Evolutionary conservation across 2,888 invertebrate species (phyloP).

Genomic region (Dione vanillae): DNA sequence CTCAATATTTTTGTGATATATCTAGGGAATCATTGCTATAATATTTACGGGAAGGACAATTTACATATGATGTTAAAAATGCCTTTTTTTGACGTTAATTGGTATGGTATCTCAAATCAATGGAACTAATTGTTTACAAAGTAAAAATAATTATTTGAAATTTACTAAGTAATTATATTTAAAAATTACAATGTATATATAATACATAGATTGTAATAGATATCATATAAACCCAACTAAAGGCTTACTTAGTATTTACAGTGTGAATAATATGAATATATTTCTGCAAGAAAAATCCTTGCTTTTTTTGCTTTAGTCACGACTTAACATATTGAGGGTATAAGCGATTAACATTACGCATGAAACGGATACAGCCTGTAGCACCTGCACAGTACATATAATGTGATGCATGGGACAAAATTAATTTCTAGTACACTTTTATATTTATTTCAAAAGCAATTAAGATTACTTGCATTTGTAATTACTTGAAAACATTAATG

Average conservation of each 20-base stretch:
- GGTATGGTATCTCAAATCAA: too few relatives aligned
- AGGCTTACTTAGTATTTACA: neutral
- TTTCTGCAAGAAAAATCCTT: neutral
- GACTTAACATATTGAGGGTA: constrained; percentile 33
- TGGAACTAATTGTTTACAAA: too few relatives aligned
- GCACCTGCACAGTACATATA: constrained; percentile 45
- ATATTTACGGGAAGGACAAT: too few relatives aligned
- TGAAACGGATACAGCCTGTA: constrained; percentile 39
- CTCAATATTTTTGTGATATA: too few relatives aligned
- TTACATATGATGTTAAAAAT: too few relatives aligned
- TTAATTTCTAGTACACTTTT: constrained; percentile 57
- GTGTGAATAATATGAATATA: neutral
- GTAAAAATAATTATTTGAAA: too few relatives aligned
- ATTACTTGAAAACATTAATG: constrained; percentile 58
- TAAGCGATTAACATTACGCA: constrained; percentile 9
- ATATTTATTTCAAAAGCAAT: constrained; percentile 57
- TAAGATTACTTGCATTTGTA: constrained; percentile 59
- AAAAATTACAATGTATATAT: neutral
- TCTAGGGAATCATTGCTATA: too few relatives aligned
- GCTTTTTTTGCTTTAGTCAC: constrained; percentile 28
- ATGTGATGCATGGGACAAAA: constrained; percentile 24
- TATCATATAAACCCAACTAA: neutral
- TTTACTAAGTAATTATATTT: neutral
- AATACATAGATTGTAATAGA: neutral
- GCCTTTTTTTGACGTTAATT: too few relatives aligned